phyloP scores from a whole-genome alignment of 1,140 invertebrate genomes.

The Dendrolimus punctatus region DNA sequence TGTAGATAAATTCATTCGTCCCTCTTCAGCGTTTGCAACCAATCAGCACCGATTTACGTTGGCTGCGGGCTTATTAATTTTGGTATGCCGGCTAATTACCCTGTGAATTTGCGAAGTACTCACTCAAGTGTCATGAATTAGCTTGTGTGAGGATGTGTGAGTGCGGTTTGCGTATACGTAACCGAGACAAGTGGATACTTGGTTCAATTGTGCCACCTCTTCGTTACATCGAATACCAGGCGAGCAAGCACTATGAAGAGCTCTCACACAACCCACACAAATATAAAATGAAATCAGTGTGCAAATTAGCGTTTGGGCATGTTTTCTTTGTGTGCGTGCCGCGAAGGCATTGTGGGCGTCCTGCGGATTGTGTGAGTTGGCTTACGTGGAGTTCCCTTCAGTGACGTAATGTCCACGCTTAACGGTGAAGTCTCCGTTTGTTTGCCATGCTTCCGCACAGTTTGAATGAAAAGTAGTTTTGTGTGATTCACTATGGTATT shows the following conservation, averaged over 20 bases:
- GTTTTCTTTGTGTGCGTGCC: constrained; percentile 7
- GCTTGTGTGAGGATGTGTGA: constrained; percentile 23
- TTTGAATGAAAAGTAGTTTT: constrained; percentile 49
- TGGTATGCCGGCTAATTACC: constrained; percentile 61
- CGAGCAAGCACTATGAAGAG: constrained; percentile 22
- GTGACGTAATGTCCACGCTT: constrained; percentile 37
- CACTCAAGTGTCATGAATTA: constrained; percentile 54
- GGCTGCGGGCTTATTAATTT: constrained; percentile 56
- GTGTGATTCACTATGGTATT: constrained; percentile 29
- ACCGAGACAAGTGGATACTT: constrained; percentile 29
- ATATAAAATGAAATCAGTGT: constrained; percentile 17
- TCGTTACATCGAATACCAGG: constrained; percentile 50
- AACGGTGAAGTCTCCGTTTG: constrained; percentile 33
- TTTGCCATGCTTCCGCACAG: constrained; percentile 39
- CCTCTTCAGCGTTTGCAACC: constrained; percentile 48
- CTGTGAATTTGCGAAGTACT: constrained; percentile 59
- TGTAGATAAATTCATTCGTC: constrained; percentile 68
- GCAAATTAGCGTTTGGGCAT: constrained; percentile 11
- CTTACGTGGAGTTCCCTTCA: constrained; percentile 27
- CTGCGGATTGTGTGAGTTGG: constrained; percentile 17
- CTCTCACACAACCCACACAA: constrained; percentile 19
- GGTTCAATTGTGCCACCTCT: constrained; percentile 30
- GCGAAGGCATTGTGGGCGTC: constrained; percentile 11
- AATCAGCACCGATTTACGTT: constrained; percentile 53
- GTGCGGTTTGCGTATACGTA: constrained; percentile 26